Evolutionary conservation across 1,140 invertebrate genomes (phyloP).

Genomic region (Aphaenogaster rudis): DNA sequence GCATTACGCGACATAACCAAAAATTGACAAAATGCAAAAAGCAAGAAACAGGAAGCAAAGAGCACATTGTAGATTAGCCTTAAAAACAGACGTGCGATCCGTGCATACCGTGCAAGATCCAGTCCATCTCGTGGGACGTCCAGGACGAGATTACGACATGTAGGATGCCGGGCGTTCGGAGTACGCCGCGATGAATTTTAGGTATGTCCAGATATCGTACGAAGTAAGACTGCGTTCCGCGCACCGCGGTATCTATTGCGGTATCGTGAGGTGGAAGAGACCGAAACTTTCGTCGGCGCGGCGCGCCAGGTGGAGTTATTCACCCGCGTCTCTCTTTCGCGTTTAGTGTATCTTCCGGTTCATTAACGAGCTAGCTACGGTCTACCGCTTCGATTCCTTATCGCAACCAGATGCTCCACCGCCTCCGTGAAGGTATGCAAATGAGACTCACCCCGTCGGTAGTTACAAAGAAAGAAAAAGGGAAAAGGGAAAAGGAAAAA

Average conservation of each 20-base stretch:
- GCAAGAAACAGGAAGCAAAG: no score
- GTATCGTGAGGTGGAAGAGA: neutral
- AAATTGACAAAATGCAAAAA: no score
- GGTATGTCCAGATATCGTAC: constrained; percentile 36
- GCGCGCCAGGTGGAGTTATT: constrained; percentile 24
- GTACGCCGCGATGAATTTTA: constrained; percentile 34
- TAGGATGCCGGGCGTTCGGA: constrained; percentile 36
- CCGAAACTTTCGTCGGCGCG: neutral
- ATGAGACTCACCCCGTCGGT: neutral
- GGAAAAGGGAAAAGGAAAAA: neutral
- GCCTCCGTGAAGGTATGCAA: constrained; percentile 34
- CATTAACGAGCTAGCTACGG: constrained; percentile 47
- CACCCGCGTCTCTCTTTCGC: constrained; percentile 21
- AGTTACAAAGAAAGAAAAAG: neutral
- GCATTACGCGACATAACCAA: no score
- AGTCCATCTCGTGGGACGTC: neutral
- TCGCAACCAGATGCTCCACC: constrained; percentile 41
- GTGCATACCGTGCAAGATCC: constrained; percentile 6
- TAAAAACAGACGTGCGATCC: constrained; percentile 19
- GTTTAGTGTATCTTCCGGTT: constrained; percentile 43
- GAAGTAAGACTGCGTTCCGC: constrained; percentile 24
- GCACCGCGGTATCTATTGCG: neutral
- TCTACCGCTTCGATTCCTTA: constrained; percentile 51
- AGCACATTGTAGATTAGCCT: no score
- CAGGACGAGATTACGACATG: constrained; percentile 33